A percentile compares a stretch with the other conserved stretches of the same genome.
Evolutionary conservation across 1,140 invertebrate species (phyloP).

Genomic region (Rhopalosiphum padi): DNA sequence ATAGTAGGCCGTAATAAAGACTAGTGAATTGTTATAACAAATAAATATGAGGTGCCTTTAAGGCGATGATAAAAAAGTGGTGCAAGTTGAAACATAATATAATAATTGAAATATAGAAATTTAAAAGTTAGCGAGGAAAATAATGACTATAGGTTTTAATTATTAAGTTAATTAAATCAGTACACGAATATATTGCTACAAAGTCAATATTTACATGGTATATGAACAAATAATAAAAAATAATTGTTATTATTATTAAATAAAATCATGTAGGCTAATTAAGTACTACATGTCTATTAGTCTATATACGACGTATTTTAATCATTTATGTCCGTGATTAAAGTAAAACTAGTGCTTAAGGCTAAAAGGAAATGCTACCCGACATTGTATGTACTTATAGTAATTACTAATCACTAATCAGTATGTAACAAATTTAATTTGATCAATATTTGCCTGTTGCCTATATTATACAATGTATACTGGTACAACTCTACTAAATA

Average conservation of each 20-base stretch:
- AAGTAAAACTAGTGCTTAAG: neutral
- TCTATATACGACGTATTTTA: neutral
- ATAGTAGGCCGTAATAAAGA: neutral
- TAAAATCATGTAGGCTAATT: neutral
- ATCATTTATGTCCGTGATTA: neutral
- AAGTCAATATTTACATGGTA: neutral
- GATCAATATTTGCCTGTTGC: neutral
- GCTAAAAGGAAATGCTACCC: neutral
- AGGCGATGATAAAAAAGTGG: slow-evolving; percentile 2
- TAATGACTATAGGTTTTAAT: slow-evolving; percentile 50
- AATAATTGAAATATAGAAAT: slow-evolving; percentile 1
- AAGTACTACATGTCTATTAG: neutral
- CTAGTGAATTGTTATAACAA: neutral
- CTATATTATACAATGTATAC: neutral
- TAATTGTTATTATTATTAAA: neutral
- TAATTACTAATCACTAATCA: neutral
- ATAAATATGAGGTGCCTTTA: slow-evolving; percentile 15
- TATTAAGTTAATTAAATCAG: slow-evolving; percentile 36
- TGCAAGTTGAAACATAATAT: neutral
- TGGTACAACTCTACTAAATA: neutral
- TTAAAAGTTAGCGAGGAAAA: neutral
- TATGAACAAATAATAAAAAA: neutral
- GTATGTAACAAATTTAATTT: neutral
- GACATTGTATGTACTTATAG: neutral
- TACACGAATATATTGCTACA: neutral